Evolutionary conservation across 1,140 invertebrate genomes (phyloP).

Genomic region (Adoxophyes honmai): DNA sequence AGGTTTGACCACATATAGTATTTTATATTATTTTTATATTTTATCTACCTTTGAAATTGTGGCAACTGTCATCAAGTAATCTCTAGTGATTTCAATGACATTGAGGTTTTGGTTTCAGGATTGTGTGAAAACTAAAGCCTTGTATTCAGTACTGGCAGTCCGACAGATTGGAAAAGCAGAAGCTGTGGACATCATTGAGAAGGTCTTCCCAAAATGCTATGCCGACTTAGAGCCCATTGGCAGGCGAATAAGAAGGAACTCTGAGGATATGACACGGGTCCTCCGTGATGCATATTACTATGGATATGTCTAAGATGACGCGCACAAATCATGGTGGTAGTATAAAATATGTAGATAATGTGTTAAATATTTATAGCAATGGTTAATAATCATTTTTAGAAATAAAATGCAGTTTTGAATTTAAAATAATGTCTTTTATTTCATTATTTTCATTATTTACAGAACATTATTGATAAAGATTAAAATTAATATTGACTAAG

Average conservation of each 20-base stretch:
- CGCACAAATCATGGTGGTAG: too few relatives aligned
- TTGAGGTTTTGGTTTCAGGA: constrained; percentile 78
- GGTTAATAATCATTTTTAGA: neutral
- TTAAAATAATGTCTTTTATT: constrained; percentile 74
- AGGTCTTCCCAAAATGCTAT: constrained; percentile 95
- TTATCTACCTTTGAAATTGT: too few relatives aligned
- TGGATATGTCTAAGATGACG: constrained; percentile 82
- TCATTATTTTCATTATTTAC: constrained; percentile 54
- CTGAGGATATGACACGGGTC: constrained; percentile 85
- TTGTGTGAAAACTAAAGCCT: constrained; percentile 94
- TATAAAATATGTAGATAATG: constrained; percentile 29
- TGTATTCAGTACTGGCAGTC: constrained; percentile 89
- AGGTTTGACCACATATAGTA: too few relatives aligned
- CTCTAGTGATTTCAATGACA: neutral
- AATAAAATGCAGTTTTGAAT: constrained; percentile 45
- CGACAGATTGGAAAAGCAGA: constrained; percentile 84
- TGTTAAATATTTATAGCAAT: constrained; percentile 13
- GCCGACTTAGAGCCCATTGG: constrained; percentile 96
- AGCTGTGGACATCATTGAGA: constrained; percentile 87
- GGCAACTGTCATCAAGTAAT: too few relatives aligned
- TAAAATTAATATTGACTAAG: constrained; percentile 37
- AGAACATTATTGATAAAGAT: constrained; percentile 28
- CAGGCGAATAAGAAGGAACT: constrained; percentile 87
- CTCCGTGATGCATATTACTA: constrained; percentile 87
- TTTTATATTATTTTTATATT: too few relatives aligned